Base-by-base conservation (phyloP, 2,888 invertebrate genomes). In the Endotricha flammealis region DNA sequence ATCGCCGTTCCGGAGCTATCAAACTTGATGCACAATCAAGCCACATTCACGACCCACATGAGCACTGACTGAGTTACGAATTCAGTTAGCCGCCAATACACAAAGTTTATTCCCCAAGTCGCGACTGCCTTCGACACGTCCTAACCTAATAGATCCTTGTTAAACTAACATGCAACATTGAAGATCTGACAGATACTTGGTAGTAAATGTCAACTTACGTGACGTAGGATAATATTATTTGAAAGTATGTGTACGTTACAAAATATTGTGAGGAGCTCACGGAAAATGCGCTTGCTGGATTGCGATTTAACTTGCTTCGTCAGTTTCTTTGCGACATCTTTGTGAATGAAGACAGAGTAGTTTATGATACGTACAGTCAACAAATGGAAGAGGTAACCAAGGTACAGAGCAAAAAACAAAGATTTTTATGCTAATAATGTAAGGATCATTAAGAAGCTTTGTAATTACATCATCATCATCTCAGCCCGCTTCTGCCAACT, bases 1-100 rank as follows among this genome's bases (percentile, higher is more conserved):
- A n/a, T n/a, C n/a, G n/a, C n/a, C n/a, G n/a, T 38, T 46, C 51
- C 50, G 27, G 52, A 44, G 50, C 51, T 46, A 32, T 2, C 32
- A 39, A 38, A 27, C 25, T 13, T 55, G 53, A 44, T 60, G 54
- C 63, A 72, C 72, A 81, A 81, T 79, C 80, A 79, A 64, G 64
- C 61, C 62, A 73, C 64, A 80, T 80, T 80, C 79, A 80, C 48
- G 51, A 53, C 48, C 46, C 53, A 54, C 60, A 63, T 51, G 46
- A 54, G 66, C 63, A 61, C 59, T 58, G 53, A 34, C 40, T 46
- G 51, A 74, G 70, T 77, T 73, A 61, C 62, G 57, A 73, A 72
- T 66, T 67, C 59, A 60, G 61, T 67, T 62, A 53, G 42, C 52
- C 55, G 58, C 63, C 64, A 55, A 60, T 62, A 54, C 48, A 40